Evolutionary conservation across 2,113 vertebrate genomes (phyloP).

Genomic region (Sapajus apella): DNA sequence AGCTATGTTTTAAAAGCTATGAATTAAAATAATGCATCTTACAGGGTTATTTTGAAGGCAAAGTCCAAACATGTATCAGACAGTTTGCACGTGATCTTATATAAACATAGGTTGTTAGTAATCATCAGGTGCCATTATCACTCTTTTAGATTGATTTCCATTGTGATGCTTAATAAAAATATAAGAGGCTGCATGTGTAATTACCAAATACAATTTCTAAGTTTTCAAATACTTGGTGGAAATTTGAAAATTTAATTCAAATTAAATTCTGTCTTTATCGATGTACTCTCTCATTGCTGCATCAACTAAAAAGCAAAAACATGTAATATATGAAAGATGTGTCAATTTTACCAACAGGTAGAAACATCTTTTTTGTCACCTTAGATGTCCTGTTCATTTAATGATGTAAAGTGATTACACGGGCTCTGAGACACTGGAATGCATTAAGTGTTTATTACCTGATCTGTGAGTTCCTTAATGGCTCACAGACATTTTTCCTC

Average conservation of each 20-base stretch:
- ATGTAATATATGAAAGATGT: neutral
- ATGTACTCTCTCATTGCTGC: neutral
- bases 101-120: neutral
- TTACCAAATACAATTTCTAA: neutral
- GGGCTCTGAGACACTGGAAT: neutral
- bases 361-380: neutral
- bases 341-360: neutral
- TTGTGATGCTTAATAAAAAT: neutral
- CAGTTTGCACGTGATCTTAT: neutral
- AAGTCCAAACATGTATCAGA: neutral
- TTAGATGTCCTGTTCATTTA: neutral
- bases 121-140: neutral
- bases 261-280: neutral
- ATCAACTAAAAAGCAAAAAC: neutral
- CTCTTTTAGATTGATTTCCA: neutral
- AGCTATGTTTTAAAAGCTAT: neutral
- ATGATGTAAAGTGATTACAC: neutral
- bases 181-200: neutral
- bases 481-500: neutral
- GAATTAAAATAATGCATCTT: neutral
- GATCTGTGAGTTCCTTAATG: neutral
- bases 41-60: neutral
- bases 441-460: neutral
- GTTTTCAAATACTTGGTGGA: neutral
- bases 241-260: slow-evolving; percentile 8